Evolutionary conservation across 2,113 vertebrate genomes (phyloP).

Genomic region (Corydoras maculifer): DNA sequence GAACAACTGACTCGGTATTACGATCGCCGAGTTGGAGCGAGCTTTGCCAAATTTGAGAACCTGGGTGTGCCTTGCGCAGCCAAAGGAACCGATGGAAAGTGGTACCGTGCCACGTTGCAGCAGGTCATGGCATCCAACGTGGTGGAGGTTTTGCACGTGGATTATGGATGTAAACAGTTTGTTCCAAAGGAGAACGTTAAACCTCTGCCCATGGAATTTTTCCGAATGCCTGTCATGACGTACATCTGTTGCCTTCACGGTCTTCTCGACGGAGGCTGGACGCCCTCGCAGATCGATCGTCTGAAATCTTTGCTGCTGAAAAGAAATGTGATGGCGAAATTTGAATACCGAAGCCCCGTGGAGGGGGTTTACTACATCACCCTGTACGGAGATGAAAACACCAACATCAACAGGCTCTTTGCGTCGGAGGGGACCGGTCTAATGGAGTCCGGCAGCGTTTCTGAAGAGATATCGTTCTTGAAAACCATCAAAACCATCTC

Average conservation of each 20-base stretch:
- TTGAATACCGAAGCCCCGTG: slow-evolving; percentile 77
- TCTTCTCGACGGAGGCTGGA: slow-evolving; percentile 76
- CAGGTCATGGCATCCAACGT: slow-evolving; percentile 61
- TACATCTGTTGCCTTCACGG: slow-evolving; percentile 80
- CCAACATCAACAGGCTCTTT: slow-evolving; percentile 75
- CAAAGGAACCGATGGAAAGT: slow-evolving; percentile 73
- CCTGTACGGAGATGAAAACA: slow-evolving; percentile 73
- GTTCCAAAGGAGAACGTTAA: slow-evolving; percentile 67
- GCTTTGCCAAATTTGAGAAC: slow-evolving; percentile 51
- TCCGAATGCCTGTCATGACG: slow-evolving; percentile 86
- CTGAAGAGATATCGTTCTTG: too few species aligned
- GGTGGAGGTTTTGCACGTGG: slow-evolving; percentile 80
- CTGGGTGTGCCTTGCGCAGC: slow-evolving; percentile 81
- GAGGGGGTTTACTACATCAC: slow-evolving; percentile 82
- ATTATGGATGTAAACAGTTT: slow-evolving; percentile 79
- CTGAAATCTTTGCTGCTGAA: slow-evolving; percentile 71
- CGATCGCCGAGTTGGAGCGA: slow-evolving; percentile 44
- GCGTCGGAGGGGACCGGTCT: slow-evolving; percentile 60
- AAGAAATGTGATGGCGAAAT: slow-evolving; percentile 70
- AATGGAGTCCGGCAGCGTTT: slow-evolving; percentile 10
- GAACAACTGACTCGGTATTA: slow-evolving; percentile 68
- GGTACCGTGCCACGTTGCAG: slow-evolving; percentile 83
- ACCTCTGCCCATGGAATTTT: slow-evolving; percentile 71
- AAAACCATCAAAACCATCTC: background rate
- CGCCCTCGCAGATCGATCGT: slow-evolving; percentile 58